Evolutionary conservation across 2,113 vertebrate genomes (phyloP), one percentile per base, ranked within the genome.

Genomic region (Callaeas wilsoni): DNA sequence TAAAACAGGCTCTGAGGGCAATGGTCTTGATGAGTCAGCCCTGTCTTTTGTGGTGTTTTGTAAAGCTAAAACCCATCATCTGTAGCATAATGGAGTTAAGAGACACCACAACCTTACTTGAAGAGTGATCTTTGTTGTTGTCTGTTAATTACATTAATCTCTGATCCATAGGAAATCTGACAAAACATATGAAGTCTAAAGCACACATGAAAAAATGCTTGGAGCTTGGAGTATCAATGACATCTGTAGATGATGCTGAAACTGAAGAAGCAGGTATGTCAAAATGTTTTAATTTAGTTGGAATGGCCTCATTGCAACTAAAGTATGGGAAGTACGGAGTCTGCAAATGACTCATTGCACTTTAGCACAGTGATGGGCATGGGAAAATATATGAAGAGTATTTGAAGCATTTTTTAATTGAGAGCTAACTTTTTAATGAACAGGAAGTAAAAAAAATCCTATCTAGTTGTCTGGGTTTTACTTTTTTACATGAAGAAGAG

Each of bases 171-270:
- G 99, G 99, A 98, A 99, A 99, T 97, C 98, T 99, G 95, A 99
- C 99, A 15, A 99, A 99, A 97, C 99, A 99, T 98, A 99, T 99
- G 99, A 99, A 99, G 97, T 99, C 99, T 33, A 99, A 99, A 98
- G 99, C 99, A 95, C 99, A 99, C 93, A 99, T 99, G 98, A 99
- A 99, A 96, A 99, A 99, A 98, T 99, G 99, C 97, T 97, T 99
- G 97, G 99, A 99, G 97, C 96, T 99, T 82, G 99, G 99, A 52
- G 99, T 99, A 95, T 99, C 99, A 23, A 99, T 99, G 98, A 99
- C 99, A 68, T 99, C 99, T 3, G 98, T 99, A 57, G 99, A 99
- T 90, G 99, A 99, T 84, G 96, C 97, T 6, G 99, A 99, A 97
- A 96, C 98, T 2, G 99, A 99, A 56, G 99, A 99, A 98, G 97